Evolutionary conservation across 2,888 invertebrate species (phyloP), one percentile per base, ranked within the genome.

Genomic region (Dermolepida albohirtum): DNA sequence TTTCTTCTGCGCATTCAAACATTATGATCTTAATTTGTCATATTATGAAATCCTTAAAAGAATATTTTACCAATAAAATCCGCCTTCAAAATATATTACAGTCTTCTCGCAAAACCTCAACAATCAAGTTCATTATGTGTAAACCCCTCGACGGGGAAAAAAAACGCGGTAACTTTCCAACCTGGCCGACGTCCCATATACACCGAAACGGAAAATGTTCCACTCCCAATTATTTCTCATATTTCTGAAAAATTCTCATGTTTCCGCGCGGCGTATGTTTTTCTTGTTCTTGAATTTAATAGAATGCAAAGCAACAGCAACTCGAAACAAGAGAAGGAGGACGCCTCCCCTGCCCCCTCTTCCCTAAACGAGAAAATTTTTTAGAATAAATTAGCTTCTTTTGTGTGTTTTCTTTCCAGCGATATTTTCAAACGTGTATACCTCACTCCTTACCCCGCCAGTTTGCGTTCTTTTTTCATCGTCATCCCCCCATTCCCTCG

Each of bases 371-470:
- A 5, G 50, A 50, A 17, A 50, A 50, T 27, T 27, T 50, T 27
- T 8, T 8, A 11, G n/a, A 50, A 27, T 50, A 17, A 50, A 50
- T 50, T 50, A 50, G 50, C 22, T 16, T 50, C 50, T 50, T 50
- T 50, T 50, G 49, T 49, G 17, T 49, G 16, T 17, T 43, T 14
- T 43, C n/a, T 12, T 12, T 43, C n/a, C 43, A 43, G 12, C 12
- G 12, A 14, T 43, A n/a, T 14, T 43, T 5, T n/a, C 2, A 12
- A 43, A 11, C 43, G 5, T n/a, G 43, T n/a, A 47, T 47, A 34
- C 34, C 34, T 34, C 6, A 1, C 34, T 47, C 12, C 6, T n/a
- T 12, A 14, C 5, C 43, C 14, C 1, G 43, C 14, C 16, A 5
- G 2, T 14, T n/a, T 4, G 14, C 12, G 12, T 47, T 10, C 17